Conservation (phyloP, 2,113 vertebrate species). For the Pluvianellus socialis region DNA sequence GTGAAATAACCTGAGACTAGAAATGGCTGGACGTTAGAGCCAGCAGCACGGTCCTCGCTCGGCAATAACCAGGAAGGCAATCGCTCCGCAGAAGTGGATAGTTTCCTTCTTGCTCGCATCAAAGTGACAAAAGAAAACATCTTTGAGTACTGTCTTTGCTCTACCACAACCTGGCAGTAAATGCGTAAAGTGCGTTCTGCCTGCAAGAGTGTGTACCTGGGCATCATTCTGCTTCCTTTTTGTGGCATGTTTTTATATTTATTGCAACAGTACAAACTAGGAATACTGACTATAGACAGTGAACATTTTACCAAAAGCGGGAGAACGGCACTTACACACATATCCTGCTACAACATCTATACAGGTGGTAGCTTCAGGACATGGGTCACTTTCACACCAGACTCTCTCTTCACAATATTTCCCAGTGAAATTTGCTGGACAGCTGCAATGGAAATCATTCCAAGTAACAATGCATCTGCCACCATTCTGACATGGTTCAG, state of each 20-base stretch:
- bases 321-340: conserved; percentile 84
- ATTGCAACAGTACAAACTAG: neutral
- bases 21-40: neutral
- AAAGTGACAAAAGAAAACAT: neutral
- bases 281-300: neutral
- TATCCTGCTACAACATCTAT: conserved; percentile 86
- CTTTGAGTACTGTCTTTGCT: neutral
- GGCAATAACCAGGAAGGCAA: neutral
- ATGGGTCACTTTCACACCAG: conserved; percentile 87
- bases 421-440: conserved; percentile 85
- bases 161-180: neutral
- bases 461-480: conserved; percentile 87
- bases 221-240: neutral
- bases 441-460: conserved; percentile 92
- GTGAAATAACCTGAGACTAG: neutral
- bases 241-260: neutral
- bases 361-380: conserved; percentile 79
- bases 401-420: conserved; percentile 83
- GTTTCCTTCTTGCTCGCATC: neutral
- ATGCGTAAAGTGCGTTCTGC: neutral
- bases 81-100: neutral
- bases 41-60: neutral
- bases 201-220: neutral
- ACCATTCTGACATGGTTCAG: conserved; percentile 84
- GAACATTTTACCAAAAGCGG: neutral